Evolutionary conservation across 53 echinoderm and acorn worm genomes (phyloP).

Genomic region (Luidia sarsii): DNA sequence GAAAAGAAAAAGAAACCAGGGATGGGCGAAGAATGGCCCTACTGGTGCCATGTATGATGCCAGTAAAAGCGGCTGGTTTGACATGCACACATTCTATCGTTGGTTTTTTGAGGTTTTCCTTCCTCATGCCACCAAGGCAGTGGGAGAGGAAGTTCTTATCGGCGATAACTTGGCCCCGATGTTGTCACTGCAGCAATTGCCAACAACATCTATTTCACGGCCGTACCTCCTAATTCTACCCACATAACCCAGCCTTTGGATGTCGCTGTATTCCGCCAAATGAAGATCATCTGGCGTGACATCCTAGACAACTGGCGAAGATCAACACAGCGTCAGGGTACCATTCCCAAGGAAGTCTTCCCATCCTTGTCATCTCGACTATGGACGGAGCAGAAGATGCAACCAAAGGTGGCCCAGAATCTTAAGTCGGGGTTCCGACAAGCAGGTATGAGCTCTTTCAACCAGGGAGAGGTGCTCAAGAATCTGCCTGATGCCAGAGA

Average conservation of each 20-base stretch:
- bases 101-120: conserved; percentile 61
- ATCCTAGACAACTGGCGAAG: conserved; percentile 14
- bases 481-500: conserved; percentile 5
- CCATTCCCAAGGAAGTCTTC: conserved; percentile 28
- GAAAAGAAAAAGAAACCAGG: too few relatives aligned
- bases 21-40: conserved; percentile 32
- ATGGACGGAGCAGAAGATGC: background rate
- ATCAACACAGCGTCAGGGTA: conserved; percentile 11
- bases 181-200: conserved; percentile 36
- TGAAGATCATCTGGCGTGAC: conserved; percentile 23
- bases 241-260: conserved; percentile 19
- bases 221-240: conserved; percentile 45
- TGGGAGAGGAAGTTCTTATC: conserved; percentile 20
- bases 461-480: conserved; percentile 8
- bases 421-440: conserved; percentile 7
- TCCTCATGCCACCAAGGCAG: background rate
- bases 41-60: conserved; percentile 44
- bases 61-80: conserved; percentile 64
- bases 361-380: conserved; percentile 5
- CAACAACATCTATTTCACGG: conserved; percentile 48
- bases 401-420: conserved; percentile 18
- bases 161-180: conserved; percentile 34
- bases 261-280: conserved; percentile 27
- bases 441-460: conserved; percentile 19
- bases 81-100: conserved; percentile 31